These are phyloP conservation scores for Drosophila diplacantha DNA, from an alignment of 2,888 invertebrate species.

Conservation along the genomic window DNA sequence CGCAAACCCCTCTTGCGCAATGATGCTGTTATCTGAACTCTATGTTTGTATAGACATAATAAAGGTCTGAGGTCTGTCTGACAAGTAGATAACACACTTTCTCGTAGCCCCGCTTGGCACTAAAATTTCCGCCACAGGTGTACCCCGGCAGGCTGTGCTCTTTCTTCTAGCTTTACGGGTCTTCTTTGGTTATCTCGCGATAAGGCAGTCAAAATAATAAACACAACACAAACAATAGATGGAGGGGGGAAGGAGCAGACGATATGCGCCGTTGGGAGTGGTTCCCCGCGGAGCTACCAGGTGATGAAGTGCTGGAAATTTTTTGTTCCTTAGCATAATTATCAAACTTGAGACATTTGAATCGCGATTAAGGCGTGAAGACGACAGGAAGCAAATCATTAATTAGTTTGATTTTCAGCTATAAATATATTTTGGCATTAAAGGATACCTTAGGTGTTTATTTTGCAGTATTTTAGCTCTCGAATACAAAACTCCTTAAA, in stretches of 20 bases:
- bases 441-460: neutral
- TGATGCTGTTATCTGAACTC: neutral
- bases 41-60: neutral
- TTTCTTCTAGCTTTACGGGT: neutral
- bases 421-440: neutral
- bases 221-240: neutral
- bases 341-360: neutral
- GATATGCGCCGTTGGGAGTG: constrained; percentile 15
- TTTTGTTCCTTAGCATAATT: constrained; percentile 9
- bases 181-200: constrained; percentile 25
- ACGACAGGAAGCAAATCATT: neutral
- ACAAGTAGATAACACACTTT: neutral
- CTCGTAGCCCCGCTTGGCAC: neutral
- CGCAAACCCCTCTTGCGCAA: neutral
- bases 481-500: no score
- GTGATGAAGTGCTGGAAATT: constrained; percentile 12
- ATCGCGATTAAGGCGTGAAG: neutral
- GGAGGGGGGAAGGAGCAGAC: neutral
- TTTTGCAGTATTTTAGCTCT: neutral
- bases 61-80: no score
- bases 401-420: neutral
- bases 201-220: constrained; percentile 30
- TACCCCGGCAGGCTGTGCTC: neutral
- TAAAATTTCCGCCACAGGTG: constrained; percentile 2
- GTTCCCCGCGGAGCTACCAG: constrained; percentile 5